These are phyloP conservation scores for Grammomys surdaster DNA, from an alignment of 2,113 vertebrate species.

Conservation along the genomic window DNA sequence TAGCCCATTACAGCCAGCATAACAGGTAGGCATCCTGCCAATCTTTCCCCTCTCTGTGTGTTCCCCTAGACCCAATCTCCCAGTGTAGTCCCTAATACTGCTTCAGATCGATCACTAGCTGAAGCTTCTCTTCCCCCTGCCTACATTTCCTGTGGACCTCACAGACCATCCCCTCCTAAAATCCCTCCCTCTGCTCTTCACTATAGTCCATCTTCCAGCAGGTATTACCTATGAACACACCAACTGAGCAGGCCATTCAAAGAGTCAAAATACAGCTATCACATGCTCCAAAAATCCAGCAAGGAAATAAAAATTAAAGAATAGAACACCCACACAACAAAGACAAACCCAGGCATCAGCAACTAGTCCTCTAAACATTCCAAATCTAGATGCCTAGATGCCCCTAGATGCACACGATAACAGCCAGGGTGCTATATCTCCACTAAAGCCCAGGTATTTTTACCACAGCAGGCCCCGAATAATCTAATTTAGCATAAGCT, in stretches of 20 bases:
- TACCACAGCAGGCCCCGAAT: neutral
- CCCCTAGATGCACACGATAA: neutral
- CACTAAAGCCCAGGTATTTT: neutral
- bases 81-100: too few relatives aligned
- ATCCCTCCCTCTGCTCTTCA: neutral
- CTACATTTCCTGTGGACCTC: neutral
- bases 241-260: neutral
- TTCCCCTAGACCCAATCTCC: neutral
- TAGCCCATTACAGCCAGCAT: neutral
- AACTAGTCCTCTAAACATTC: neutral
- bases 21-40: neutral
- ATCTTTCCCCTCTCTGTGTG: neutral
- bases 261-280: neutral
- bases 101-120: neutral
- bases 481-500: neutral
- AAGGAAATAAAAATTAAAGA: neutral
- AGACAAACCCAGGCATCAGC: neutral
- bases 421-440: neutral
- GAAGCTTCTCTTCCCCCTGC: neutral
- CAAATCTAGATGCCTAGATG: neutral
- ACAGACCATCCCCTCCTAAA: neutral
- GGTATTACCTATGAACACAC: neutral
- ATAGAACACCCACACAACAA: neutral
- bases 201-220: neutral
- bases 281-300: neutral